Conservation (phyloP, 2,888 invertebrate species). For the Globia sparganii region DNA sequence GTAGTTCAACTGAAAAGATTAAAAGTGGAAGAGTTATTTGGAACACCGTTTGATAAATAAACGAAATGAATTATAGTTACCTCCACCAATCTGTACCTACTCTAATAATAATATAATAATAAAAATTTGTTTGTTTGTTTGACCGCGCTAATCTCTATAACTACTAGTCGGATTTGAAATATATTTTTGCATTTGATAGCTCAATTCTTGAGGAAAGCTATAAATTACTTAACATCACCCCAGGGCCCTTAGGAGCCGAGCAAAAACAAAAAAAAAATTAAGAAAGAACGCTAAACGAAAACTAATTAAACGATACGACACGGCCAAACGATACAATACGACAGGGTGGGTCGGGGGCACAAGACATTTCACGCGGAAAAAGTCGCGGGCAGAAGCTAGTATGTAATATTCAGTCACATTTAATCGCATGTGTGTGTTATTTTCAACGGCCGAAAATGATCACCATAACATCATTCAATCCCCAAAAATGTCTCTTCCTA, state of each 20-base stretch:
- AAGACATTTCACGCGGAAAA: too few relatives aligned
- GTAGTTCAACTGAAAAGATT: neutral
- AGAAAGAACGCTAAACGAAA: neutral
- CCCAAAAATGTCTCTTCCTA: neutral
- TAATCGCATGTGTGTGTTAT: neutral
- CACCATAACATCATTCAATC: neutral
- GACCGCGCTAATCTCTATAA: too few relatives aligned
- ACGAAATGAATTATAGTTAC: neutral
- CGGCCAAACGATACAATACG: neutral
- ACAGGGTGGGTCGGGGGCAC: too few relatives aligned
- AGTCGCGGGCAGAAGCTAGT: neutral
- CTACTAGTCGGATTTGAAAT: neutral
- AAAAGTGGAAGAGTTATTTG: neutral
- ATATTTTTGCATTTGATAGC: neutral
- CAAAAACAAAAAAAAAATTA: neutral
- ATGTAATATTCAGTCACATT: neutral
- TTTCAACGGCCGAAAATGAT: neutral
- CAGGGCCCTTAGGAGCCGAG: neutral
- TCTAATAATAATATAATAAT: too few relatives aligned
- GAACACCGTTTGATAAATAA: neutral
- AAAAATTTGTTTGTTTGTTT: too few relatives aligned
- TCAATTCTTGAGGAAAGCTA: neutral
- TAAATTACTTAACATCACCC: too few relatives aligned
- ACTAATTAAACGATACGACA: neutral
- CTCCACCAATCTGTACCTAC: neutral